Evolutionary conservation across 35 echinoderm and acorn worm species (phyloP).

Genomic region (Lytechinus pictus): DNA sequence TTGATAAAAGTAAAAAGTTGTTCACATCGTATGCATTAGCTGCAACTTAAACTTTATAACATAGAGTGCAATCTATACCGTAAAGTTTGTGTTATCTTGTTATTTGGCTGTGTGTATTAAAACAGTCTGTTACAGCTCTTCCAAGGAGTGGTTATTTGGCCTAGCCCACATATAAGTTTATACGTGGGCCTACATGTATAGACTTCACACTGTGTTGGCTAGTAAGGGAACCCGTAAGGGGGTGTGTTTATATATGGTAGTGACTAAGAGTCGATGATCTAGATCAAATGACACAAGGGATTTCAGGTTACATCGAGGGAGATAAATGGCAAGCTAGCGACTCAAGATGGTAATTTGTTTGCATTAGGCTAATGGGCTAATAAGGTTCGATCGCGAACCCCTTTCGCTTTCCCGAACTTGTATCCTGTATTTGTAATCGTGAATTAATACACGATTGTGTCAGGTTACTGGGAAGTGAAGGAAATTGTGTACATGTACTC

Average conservation of each 20-base stretch:
- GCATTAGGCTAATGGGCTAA: conserved; percentile 28
- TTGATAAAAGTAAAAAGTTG: too few relatives aligned
- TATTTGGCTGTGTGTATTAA: too few relatives aligned
- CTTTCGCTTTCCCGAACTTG: neutral
- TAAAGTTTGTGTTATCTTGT: too few relatives aligned
- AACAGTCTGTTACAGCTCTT: too few relatives aligned
- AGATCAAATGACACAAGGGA: conserved; percentile 33
- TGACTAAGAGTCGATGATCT: conserved; percentile 15
- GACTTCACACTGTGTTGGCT: neutral
- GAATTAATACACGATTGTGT: neutral
- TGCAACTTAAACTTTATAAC: too few relatives aligned
- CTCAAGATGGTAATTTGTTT: conserved; percentile 15
- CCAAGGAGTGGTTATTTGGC: neutral
- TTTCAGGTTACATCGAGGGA: neutral
- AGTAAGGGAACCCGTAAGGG: neutral
- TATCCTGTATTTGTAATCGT: neutral
- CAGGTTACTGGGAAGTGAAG: neutral
- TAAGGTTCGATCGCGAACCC: neutral
- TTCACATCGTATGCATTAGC: too few relatives aligned
- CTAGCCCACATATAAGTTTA: neutral
- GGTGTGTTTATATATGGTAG: conserved; percentile 15
- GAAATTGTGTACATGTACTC: neutral
- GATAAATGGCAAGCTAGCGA: neutral
- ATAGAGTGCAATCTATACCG: too few relatives aligned
- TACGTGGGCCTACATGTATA: neutral